Conservation (phyloP, 2,113 vertebrate species). For the Polypterus senegalus region DNA sequence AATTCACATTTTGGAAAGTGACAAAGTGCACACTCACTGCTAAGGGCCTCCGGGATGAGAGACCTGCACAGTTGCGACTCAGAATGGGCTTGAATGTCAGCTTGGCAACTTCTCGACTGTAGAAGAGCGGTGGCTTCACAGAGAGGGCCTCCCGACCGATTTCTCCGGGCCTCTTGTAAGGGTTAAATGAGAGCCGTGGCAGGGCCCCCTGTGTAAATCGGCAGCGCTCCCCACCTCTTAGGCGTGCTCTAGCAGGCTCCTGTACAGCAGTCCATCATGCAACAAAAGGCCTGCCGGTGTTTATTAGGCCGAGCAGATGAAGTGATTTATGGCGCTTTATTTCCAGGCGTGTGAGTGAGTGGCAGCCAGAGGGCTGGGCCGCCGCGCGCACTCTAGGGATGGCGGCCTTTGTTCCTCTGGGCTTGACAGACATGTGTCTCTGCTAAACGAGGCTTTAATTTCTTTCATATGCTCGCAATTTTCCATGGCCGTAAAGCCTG, state of each 20-base stretch:
- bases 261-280: conserved; percentile 21
- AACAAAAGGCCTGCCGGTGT: conserved; percentile 35
- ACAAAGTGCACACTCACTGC: too few species aligned
- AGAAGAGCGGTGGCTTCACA: too few species aligned
- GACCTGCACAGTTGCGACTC: too few species aligned
- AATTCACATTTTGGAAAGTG: too few species aligned
- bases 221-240: conserved; percentile 18
- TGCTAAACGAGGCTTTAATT: conserved; percentile 83
- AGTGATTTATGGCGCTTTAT: conserved; percentile 63
- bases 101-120: too few species aligned
- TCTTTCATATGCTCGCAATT: conserved; percentile 89
- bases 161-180: conserved; percentile 31
- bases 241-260: conserved; percentile 20
- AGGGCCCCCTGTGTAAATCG: too few species aligned
- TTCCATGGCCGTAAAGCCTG: conserved; percentile 64
- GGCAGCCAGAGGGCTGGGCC: conserved; percentile 55
- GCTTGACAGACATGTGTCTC: conserved; percentile 91
- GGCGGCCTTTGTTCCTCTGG: conserved; percentile 65
- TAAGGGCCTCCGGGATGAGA: too few species aligned
- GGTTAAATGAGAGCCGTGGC: conserved; percentile 29
- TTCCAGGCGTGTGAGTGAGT: conserved; percentile 31
- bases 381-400: conserved; percentile 47
- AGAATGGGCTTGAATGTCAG: too few species aligned
- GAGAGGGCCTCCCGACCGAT: background rate
- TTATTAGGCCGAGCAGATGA: conserved; percentile 56